phyloP scores from a whole-genome alignment of 2,888 invertebrate genomes.

The Petrophora chlorosata region DNA sequence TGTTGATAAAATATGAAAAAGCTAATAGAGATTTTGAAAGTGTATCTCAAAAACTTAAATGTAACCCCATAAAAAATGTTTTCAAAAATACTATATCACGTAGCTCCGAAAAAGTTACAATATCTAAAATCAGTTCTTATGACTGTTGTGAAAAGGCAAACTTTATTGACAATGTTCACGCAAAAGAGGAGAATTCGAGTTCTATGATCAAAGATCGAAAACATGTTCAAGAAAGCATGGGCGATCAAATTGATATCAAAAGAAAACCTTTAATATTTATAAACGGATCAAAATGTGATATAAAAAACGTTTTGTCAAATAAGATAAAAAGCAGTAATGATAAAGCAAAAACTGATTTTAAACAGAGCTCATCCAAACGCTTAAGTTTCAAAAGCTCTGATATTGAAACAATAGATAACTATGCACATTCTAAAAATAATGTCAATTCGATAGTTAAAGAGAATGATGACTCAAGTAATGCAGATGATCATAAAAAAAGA shows the following conservation, averaged over 20 bases:
- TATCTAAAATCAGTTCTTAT: no score
- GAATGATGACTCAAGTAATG: constrained; percentile 2
- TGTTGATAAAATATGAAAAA: constrained; percentile 57
- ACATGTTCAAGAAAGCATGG: not conserved
- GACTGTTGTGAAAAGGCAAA: constrained; percentile 7
- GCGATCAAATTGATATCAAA: not conserved
- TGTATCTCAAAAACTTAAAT: constrained; percentile 40
- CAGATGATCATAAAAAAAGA: not conserved
- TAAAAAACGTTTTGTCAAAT: no score
- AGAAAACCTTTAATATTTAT: not conserved
- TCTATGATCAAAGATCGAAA: not conserved
- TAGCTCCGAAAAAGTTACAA: not conserved
- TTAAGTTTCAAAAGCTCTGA: not conserved
- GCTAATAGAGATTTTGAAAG: constrained; percentile 57
- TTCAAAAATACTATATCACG: not conserved
- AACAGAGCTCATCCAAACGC: not conserved
- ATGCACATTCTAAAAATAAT: not conserved
- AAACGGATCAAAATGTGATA: no score
- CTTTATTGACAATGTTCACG: constrained; percentile 13
- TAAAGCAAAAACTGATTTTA: not conserved
- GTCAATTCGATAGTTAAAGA: constrained; percentile 12
- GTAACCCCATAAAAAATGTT: not conserved
- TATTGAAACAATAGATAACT: not conserved
- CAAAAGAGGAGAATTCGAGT: constrained; percentile 13
- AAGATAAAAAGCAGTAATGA: no score